phyloP scores from a whole-genome alignment of 1,140 invertebrate species.

The Mizuhopecten yessoensis region DNA sequence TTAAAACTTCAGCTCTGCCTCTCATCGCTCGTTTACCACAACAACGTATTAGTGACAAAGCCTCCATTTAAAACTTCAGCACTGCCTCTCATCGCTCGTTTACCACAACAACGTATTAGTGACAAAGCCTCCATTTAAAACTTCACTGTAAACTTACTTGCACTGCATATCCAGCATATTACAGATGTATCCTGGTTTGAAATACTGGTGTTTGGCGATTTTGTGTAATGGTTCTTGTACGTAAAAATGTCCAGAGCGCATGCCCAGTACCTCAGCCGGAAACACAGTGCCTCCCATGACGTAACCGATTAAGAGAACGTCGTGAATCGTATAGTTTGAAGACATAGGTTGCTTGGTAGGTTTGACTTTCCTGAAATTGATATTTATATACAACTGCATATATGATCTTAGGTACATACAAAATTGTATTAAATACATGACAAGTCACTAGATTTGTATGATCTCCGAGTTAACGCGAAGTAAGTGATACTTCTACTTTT shows the following conservation, averaged over 20 bases:
- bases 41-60: no score
- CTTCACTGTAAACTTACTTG: no score
- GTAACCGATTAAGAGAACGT: background rate
- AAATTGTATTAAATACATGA: no score
- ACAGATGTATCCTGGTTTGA: background rate
- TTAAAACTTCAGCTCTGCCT: no score
- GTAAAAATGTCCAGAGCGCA: constrained; percentile 22
- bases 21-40: no score
- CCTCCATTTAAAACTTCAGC: no score
- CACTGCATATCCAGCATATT: background rate
- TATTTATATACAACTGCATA: background rate
- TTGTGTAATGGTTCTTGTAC: background rate
- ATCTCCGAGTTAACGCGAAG: no score
- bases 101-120: no score
- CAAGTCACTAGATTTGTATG: no score
- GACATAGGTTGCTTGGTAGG: background rate
- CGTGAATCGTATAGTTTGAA: background rate
- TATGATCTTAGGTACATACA: background rate
- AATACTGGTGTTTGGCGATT: background rate
- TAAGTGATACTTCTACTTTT: no score
- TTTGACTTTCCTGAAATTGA: background rate
- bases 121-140: no score
- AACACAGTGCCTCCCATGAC: background rate
- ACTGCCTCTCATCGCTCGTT: no score
- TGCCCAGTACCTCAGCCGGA: background rate